These are phyloP conservation scores for Nemopilema nomurai DNA, from an alignment of 30 jellyfish, hydroid and myxozoan genomes.

Conservation along the genomic window DNA sequence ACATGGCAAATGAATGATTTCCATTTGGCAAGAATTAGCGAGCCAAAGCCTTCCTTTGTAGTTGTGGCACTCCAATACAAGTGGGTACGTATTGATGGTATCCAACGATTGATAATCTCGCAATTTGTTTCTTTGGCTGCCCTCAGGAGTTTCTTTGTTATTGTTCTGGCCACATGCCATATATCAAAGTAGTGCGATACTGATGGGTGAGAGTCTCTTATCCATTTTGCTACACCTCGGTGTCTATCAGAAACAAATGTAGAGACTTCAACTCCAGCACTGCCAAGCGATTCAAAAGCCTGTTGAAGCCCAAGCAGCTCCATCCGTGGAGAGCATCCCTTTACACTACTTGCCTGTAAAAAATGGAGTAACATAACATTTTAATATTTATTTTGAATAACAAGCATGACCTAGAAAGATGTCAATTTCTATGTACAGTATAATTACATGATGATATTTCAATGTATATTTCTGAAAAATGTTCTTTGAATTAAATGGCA, in stretches of 20 bases:
- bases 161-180: slow-evolving; percentile 43
- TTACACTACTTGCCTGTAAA: background rate
- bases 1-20: slow-evolving; percentile 34
- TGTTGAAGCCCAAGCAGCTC: slow-evolving; percentile 31
- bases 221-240: slow-evolving; percentile 29
- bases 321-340: slow-evolving; percentile 3
- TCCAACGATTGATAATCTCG: slow-evolving; percentile 2
- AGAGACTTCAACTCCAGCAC: slow-evolving; percentile 1
- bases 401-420: background rate
- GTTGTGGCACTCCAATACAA: slow-evolving; percentile 15
- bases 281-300: slow-evolving; percentile 1
- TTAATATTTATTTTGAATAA: background rate
- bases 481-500: background rate
- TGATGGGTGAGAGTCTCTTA: slow-evolving; percentile 2
- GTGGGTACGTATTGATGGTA: background rate
- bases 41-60: slow-evolving; percentile 13
- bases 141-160: slow-evolving; percentile 20
- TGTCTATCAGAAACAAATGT: slow-evolving; percentile 35
- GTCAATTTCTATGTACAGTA: background rate
- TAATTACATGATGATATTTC: background rate
- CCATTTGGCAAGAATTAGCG: slow-evolving; percentile 13
- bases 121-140: background rate
- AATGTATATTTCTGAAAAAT: background rate
- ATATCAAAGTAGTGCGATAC: slow-evolving; percentile 24
- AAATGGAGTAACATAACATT: background rate